Evolutionary conservation across 2,888 invertebrate genomes (phyloP).

Genomic region (Xestia xanthographa): DNA sequence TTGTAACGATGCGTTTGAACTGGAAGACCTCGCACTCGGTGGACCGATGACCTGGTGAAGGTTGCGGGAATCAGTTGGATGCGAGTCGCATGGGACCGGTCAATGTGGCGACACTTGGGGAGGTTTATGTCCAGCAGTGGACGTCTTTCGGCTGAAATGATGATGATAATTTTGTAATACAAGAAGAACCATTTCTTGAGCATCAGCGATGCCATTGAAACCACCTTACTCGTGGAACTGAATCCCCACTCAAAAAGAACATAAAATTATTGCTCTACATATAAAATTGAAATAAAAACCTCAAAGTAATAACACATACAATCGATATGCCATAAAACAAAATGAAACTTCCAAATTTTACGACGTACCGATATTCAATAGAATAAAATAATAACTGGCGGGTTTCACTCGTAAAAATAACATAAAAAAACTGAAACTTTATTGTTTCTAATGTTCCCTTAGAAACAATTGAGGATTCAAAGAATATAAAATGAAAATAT

Average conservation of each 20-base stretch:
- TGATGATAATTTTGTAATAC: not conserved
- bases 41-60: too few relatives aligned
- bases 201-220: not conserved
- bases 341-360: conserved; percentile 66
- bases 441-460: conserved; percentile 55
- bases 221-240: not conserved
- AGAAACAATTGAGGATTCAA: conserved; percentile 24
- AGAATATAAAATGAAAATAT: conserved; percentile 49
- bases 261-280: conserved; percentile 38
- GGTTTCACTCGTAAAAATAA: conserved; percentile 58
- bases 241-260: not conserved
- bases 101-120: too few relatives aligned
- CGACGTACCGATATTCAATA: conserved; percentile 65
- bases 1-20: too few relatives aligned
- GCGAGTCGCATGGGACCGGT: too few relatives aligned
- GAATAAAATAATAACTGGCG: conserved; percentile 54
- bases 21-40: too few relatives aligned
- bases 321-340: conserved; percentile 63
- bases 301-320: conserved; percentile 54
- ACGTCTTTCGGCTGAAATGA: too few relatives aligned
- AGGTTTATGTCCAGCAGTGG: too few relatives aligned
- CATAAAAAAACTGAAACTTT: conserved; percentile 62
- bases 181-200: not conserved
- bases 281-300: conserved; percentile 65
- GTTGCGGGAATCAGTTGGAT: too few relatives aligned